Evolutionary conservation across 1,140 invertebrate species (phyloP), one percentile per base, ranked within the genome.

Genomic region (Drosophila pseudoobscura): DNA sequence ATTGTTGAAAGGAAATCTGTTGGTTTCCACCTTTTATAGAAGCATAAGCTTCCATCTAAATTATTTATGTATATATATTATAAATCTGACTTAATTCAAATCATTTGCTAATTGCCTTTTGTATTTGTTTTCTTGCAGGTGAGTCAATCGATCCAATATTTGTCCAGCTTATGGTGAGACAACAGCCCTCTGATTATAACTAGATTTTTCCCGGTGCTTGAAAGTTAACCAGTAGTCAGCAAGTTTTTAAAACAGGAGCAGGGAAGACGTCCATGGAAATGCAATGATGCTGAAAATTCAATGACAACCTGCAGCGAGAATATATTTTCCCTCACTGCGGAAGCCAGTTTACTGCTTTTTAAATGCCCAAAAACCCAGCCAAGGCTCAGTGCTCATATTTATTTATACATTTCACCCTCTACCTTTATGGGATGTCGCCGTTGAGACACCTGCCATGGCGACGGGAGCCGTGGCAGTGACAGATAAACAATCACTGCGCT

Each of bases 71-170:
- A n/a, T 15, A 11, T 50, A n/a, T 2, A 47, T 3, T 45, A 29
- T 26, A 17, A 0, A 1, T 2, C 6, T 43, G 24, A 5, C 2
- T 44, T 56, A 7, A 56, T 26, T 26, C 2, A 59, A 53, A 49
- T 46, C 6, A 70, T 57, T 53, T 71, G 17, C 71, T 75, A 57
- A 74, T 57, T 75, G 49, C 54, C 52, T 58, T 43, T 59, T 31
- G 8, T 20, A 15, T 46, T 70, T 63, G 26, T 60, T 62, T 71
- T 17, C 39, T 83, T 82, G 20, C 79, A 82, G 79, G 79, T 82
- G 45, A 82, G 79, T 83, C 39, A 26, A 43, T 43, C 29, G 47
- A 55, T 43, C 9, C 26, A 8, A 13, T 7, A 13, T 39, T 15
- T 9, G 7, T 4, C 6, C 6, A 35, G 41, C n/a, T 4, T 0